Conservation (phyloP, 2,113 vertebrate species). For the Gadus macrocephalus region DNA sequence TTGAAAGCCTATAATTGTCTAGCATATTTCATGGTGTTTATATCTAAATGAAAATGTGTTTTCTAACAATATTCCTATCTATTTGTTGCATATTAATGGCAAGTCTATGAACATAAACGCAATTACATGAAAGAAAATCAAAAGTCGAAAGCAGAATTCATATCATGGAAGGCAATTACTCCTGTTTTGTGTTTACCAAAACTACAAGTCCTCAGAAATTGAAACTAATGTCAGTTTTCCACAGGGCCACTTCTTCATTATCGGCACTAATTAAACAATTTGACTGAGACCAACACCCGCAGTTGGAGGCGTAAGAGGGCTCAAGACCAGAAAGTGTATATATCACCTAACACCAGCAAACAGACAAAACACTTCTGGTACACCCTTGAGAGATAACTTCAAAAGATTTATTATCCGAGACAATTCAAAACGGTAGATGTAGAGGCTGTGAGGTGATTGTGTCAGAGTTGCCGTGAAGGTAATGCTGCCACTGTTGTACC, state of each 20-base stretch:
- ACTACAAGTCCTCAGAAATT: constrained; percentile 57
- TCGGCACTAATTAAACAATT: constrained; percentile 89
- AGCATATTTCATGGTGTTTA: not conserved
- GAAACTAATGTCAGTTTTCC: constrained; percentile 63
- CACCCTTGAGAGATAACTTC: constrained; percentile 46
- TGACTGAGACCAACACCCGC: constrained; percentile 73
- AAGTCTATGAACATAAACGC: constrained; percentile 4
- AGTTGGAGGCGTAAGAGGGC: constrained; percentile 67
- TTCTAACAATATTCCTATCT: constrained; percentile 1
- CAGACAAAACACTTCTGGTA: constrained; percentile 26
- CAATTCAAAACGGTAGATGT: constrained; percentile 15
- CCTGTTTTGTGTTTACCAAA: not conserved
- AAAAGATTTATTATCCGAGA: constrained; percentile 27
- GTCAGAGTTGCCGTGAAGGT: too few species aligned
- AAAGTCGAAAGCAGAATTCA: constrained; percentile 24
- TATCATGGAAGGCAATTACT: constrained; percentile 29
- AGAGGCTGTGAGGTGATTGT: too few species aligned
- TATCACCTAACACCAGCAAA: constrained; percentile 31
- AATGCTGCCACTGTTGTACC: too few species aligned
- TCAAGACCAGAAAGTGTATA: constrained; percentile 61
- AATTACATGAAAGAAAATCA: constrained; percentile 18
- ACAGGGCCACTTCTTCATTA: constrained; percentile 75
- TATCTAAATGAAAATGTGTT: not conserved
- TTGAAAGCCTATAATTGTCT: not conserved
- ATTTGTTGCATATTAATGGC: not conserved